phyloP scores from a whole-genome alignment of 1,140 invertebrate genomes.

The Solen grandis region DNA sequence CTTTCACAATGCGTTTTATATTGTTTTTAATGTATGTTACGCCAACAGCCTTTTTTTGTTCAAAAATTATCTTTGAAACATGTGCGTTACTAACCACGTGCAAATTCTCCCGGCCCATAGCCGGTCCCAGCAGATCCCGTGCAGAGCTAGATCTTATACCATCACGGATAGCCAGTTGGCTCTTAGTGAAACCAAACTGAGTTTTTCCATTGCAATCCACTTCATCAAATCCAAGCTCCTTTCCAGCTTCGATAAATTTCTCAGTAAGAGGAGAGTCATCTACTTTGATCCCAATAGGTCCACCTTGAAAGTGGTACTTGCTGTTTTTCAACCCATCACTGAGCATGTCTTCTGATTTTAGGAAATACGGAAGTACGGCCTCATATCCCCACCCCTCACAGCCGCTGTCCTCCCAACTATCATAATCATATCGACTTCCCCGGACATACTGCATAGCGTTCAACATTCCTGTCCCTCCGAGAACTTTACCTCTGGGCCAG shows the following conservation, averaged over 20 bases:
- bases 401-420: slow-evolving; percentile 97
- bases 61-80: slow-evolving; percentile 49
- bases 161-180: not conserved
- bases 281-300: slow-evolving; percentile 57
- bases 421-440: no score
- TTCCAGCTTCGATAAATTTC: no score
- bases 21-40: slow-evolving; percentile 70
- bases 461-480: slow-evolving; percentile 85
- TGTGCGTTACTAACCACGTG: slow-evolving; percentile 11
- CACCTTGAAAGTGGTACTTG: slow-evolving; percentile 64
- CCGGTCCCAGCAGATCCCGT: slow-evolving; percentile 15
- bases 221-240: no score
- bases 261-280: slow-evolving; percentile 63
- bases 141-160: slow-evolving; percentile 7
- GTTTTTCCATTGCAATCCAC: slow-evolving; percentile 54
- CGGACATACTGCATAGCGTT: no score
- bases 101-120: slow-evolving; percentile 26
- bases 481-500: slow-evolving; percentile 85
- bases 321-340: slow-evolving; percentile 81
- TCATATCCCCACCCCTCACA: slow-evolving; percentile 91
- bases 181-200: slow-evolving; percentile 13
- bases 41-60: slow-evolving; percentile 56
- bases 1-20: slow-evolving; percentile 83
- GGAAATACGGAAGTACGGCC: no score
- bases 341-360: no score